Base-by-base conservation (phyloP, 30 jellyfish, hydroid and myxozoan species). In the Aurelia sp. region DNA sequence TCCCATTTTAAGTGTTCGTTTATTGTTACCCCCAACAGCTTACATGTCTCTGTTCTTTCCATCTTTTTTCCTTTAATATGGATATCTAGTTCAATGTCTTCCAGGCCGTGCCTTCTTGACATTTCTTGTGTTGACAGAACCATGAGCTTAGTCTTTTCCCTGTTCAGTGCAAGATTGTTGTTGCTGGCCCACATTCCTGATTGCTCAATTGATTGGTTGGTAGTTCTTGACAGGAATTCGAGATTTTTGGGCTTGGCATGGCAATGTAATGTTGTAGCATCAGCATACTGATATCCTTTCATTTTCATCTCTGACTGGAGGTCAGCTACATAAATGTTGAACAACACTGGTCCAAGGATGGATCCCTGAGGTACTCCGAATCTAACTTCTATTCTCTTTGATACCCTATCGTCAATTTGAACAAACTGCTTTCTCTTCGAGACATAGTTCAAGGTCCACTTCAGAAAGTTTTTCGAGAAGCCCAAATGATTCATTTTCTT, bases 71-170 rank as follows among this genome's bases (percentile, higher is more conserved):
- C 66, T 57, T 57, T 57, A 57, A 57, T 57, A 57, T 57, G 66
- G 20, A 65, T 21, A 30, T 65, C 33, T 27, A 27, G 33, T 27
- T 27, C 33, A 27, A 33, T 5, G 13, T 63, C 73, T 20, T 66
- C 13, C 53, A 80, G 91, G 72, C 63, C 72, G 35, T 80, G 85
- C n/a, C 52, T 66, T 73, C 91, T 63, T 44, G 91, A 41, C 74
- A 80, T 80, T 63, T 27, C 33, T 27, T 27, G 33, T 27, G 33
- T 27, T 27, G 33, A 27, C 33, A 27, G 33, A 27, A 27, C 48
- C 85, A 66, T 66, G 72, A 22, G 73, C 44, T 69, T 69, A 30
- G 63, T 33, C 33, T 41, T 69, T 69, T 40, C 81, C 81, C 63
- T 69, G 18, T 69, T 63, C 82, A 80, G 30, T 48, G 85, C 57